Conservation (phyloP, 2,797 vertebrate genomes). For the Chrysocyon brachyurus region DNA sequence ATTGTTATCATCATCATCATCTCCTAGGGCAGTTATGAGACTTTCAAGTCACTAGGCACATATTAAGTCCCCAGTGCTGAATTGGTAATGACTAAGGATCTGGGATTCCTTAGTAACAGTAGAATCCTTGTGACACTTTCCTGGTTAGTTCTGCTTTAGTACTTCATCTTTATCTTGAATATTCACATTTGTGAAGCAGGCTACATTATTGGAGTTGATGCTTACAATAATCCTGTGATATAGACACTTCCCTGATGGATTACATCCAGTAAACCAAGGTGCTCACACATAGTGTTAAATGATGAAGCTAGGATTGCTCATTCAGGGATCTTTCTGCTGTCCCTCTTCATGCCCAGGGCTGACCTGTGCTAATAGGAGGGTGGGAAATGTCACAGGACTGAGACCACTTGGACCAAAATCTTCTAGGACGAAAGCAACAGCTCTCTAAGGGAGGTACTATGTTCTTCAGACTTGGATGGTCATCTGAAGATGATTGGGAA, state of each 20-base stretch:
- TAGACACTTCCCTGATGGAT: neutral
- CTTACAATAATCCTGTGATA: neutral
- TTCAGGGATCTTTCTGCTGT: neutral
- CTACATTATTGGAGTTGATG: neutral
- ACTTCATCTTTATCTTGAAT: neutral
- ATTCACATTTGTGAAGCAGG: neutral
- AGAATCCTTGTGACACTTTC: neutral
- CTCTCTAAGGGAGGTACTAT: neutral
- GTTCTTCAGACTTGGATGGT: neutral
- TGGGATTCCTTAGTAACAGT: neutral
- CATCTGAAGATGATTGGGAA: neutral
- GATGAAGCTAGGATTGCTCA: too few relatives aligned
- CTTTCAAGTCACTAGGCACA: neutral
- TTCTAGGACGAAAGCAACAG: neutral
- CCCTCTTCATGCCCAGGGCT: neutral
- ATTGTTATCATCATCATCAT: neutral
- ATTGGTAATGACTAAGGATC: neutral
- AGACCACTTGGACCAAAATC: neutral
- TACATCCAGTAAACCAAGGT: neutral
- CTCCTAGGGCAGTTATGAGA: neutral
- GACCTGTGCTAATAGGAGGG: neutral
- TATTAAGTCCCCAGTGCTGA: neutral
- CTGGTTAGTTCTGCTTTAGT: neutral
- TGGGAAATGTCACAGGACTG: neutral
- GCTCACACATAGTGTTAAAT: rapidly evolving